These are phyloP conservation scores for Ariolimax columbianus DNA, from an alignment of 2,888 invertebrate species.

Conservation along the genomic window DNA sequence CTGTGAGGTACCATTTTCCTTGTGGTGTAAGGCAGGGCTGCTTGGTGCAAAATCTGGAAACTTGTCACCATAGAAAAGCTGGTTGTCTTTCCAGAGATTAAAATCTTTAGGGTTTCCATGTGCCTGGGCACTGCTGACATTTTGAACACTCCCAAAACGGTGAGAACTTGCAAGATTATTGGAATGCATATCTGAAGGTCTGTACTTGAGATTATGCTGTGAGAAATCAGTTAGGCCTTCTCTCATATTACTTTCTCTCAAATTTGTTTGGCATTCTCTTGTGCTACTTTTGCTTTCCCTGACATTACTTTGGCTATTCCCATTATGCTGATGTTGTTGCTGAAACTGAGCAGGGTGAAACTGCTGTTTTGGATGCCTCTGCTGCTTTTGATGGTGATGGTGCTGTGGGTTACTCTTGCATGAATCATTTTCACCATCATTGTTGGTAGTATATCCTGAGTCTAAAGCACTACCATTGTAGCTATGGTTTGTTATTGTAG, in stretches of 20 bases:
- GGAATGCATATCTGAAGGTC: not conserved
- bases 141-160: slow-evolving; percentile 52
- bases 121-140: slow-evolving; percentile 41
- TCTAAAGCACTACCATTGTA: slow-evolving; percentile 66
- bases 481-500: slow-evolving; percentile 64
- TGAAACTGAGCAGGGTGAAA: not conserved
- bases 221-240: not conserved
- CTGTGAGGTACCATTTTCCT: not conserved
- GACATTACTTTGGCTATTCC: not conserved
- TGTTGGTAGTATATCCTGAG: slow-evolving; percentile 71
- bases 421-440: slow-evolving; percentile 67
- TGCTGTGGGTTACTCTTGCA: slow-evolving; percentile 18
- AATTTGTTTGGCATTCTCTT: no score
- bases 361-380: slow-evolving; percentile 1
- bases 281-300: not conserved
- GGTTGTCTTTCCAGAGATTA: slow-evolving; percentile 9
- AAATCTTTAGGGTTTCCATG: slow-evolving; percentile 35
- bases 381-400: slow-evolving; percentile 10
- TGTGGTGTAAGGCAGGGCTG: not conserved
- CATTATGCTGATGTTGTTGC: not conserved
- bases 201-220: not conserved
- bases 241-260: not conserved
- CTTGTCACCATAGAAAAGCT: not conserved
- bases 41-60: not conserved
- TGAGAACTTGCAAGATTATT: slow-evolving; percentile 36